phyloP scores from a whole-genome alignment of 2,113 vertebrate species.

The Myotis brandtii region DNA sequence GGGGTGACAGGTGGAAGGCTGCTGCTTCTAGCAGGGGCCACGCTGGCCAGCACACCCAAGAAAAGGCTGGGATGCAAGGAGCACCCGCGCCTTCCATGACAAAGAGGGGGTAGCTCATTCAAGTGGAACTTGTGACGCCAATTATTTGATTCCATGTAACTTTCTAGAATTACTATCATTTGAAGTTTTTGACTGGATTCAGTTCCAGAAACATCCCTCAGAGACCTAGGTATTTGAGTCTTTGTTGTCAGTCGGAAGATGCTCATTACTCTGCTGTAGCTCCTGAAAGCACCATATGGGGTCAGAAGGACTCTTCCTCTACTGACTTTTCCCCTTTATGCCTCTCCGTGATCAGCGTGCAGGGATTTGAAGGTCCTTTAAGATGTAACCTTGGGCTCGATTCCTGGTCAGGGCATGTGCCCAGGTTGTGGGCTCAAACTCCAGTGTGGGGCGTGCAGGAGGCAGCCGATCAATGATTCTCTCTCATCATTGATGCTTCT shows the following conservation, averaged over 20 bases:
- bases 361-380: neutral
- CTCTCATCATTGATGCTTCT: neutral
- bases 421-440: too few species aligned
- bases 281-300: neutral
- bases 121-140: neutral
- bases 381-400: neutral
- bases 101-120: neutral
- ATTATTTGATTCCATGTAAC: neutral
- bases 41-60: too few species aligned
- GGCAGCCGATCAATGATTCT: neutral
- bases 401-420: too few species aligned
- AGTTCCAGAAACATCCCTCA: neutral
- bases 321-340: neutral
- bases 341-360: neutral
- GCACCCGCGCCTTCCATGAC: neutral
- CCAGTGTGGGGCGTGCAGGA: neutral
- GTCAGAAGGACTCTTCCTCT: neutral
- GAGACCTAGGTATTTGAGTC: neutral
- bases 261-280: neutral
- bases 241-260: neutral
- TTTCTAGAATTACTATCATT: constrained; percentile 13
- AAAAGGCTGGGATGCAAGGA: too few species aligned
- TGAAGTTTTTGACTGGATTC: neutral
- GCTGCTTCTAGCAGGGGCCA: too few species aligned
- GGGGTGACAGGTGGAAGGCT: too few species aligned